Conservation (phyloP, 2,113 vertebrate species). For the Cettia cetti region DNA sequence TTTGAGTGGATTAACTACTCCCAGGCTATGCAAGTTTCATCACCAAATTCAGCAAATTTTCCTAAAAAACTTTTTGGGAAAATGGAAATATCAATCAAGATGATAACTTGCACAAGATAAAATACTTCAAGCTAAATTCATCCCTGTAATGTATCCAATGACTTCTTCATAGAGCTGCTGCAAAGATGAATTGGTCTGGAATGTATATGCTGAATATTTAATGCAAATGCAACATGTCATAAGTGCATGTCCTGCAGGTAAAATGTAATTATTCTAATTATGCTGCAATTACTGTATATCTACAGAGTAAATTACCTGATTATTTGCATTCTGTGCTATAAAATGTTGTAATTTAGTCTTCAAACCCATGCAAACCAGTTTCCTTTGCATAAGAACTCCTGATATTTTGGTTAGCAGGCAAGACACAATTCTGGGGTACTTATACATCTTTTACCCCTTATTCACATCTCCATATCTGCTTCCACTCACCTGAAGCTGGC, state of each 20-base stretch:
- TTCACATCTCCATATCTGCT: neutral
- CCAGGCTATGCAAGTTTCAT: neutral
- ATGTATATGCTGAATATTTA: conserved; percentile 42
- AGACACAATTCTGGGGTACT: neutral
- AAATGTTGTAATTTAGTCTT: conserved; percentile 16
- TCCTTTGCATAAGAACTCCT: neutral
- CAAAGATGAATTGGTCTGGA: conserved; percentile 4
- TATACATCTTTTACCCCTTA: neutral
- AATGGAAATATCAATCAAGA: neutral
- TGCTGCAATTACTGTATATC: conserved; percentile 42
- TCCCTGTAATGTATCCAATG: neutral
- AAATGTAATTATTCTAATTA: conserved; percentile 67
- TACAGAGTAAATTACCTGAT: conserved; percentile 52
- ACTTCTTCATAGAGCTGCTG: neutral
- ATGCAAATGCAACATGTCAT: conserved; percentile 23
- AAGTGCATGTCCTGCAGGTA: conserved; percentile 48
- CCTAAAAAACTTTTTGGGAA: neutral
- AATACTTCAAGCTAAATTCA: neutral
- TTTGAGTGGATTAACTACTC: neutral
- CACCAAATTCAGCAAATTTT: neutral
- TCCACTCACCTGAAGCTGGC: neutral
- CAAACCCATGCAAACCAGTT: neutral
- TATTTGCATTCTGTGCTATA: conserved; percentile 43
- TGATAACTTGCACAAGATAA: neutral
- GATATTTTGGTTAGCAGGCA: neutral